Percentiles rank a stretch among this genome's conserved stretches.
These are phyloP conservation scores for Mizuhopecten yessoensis DNA, from an alignment of 1,140 invertebrate species.

Conservation along the genomic window DNA sequence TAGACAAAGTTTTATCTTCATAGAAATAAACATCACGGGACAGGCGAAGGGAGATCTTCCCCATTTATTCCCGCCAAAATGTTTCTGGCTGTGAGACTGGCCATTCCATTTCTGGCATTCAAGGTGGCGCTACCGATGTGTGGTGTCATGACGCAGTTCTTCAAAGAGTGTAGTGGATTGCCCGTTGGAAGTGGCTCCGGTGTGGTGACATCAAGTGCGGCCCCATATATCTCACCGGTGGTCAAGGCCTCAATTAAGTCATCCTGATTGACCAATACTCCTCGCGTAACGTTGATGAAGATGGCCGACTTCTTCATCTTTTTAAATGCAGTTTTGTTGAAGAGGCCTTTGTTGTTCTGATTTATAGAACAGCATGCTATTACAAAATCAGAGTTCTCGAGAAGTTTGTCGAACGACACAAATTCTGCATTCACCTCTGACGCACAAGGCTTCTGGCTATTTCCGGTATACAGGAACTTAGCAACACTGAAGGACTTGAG, in stretches of 20 bases:
- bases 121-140: slow-evolving; percentile 96
- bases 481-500: slow-evolving; percentile 88
- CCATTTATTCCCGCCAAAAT: slow-evolving; percentile 89
- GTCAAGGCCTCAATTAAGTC: slow-evolving; percentile 86
- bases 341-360: slow-evolving; percentile 64
- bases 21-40: neutral
- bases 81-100: slow-evolving; percentile 91
- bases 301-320: slow-evolving; percentile 83
- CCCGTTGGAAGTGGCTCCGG: slow-evolving; percentile 94
- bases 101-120: slow-evolving; percentile 92
- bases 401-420: slow-evolving; percentile 84
- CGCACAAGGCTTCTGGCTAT: slow-evolving; percentile 85
- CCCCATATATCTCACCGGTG: slow-evolving; percentile 89
- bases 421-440: slow-evolving; percentile 87
- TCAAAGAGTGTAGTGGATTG: slow-evolving; percentile 89
- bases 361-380: slow-evolving; percentile 78
- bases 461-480: slow-evolving; percentile 89
- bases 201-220: slow-evolving; percentile 95
- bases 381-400: slow-evolving; percentile 78
- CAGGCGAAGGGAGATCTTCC: neutral
- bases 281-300: slow-evolving; percentile 81
- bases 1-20: no score
- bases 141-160: slow-evolving; percentile 94
- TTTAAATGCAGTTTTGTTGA: slow-evolving; percentile 71
- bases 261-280: slow-evolving; percentile 78